Conservation (phyloP, 2,888 invertebrate species). For the Chymomyza procnemis region DNA sequence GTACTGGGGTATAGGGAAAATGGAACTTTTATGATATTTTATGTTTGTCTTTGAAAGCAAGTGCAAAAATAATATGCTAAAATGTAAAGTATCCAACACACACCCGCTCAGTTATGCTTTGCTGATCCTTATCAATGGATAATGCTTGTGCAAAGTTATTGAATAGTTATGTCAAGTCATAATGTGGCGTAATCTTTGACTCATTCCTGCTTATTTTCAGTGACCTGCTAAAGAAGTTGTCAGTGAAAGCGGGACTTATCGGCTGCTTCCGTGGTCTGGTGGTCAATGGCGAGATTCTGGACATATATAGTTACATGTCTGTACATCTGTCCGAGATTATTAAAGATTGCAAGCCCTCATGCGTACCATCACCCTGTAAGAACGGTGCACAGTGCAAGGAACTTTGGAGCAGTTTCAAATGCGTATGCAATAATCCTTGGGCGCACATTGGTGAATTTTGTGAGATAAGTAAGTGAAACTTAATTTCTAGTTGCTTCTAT, state of each 20-base stretch:
- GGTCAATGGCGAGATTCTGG: constrained; percentile 93
- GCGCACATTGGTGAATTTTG: constrained; percentile 94
- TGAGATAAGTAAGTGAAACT: constrained; percentile 88
- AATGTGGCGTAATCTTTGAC: constrained; percentile 53
- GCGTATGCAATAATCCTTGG: constrained; percentile 94
- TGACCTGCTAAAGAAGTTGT: constrained; percentile 88
- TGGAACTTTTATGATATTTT: constrained; percentile 21
- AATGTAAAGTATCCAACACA: background rate
- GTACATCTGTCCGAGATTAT: constrained; percentile 94
- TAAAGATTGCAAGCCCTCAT: constrained; percentile 95
- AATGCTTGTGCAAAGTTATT: constrained; percentile 39
- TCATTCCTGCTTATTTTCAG: constrained; percentile 78
- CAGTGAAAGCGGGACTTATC: constrained; percentile 92
- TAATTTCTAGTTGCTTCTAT: background rate
- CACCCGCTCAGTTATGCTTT: constrained; percentile 12
- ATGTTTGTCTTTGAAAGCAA: constrained; percentile 13
- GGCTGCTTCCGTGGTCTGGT: constrained; percentile 96
- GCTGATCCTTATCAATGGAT: constrained; percentile 15
- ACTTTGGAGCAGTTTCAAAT: constrained; percentile 94
- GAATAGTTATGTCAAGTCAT: constrained; percentile 53
- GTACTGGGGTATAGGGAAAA: constrained; percentile 17
- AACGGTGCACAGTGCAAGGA: constrained; percentile 95
- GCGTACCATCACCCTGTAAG: constrained; percentile 95
- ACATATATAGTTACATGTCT: constrained; percentile 95
- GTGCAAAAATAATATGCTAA: constrained; percentile 1